A percentile compares a stretch with the other conserved stretches of the same genome.
Evolutionary conservation across 2,113 vertebrate genomes (phyloP).

Genomic region (Phaethon lepturus): DNA sequence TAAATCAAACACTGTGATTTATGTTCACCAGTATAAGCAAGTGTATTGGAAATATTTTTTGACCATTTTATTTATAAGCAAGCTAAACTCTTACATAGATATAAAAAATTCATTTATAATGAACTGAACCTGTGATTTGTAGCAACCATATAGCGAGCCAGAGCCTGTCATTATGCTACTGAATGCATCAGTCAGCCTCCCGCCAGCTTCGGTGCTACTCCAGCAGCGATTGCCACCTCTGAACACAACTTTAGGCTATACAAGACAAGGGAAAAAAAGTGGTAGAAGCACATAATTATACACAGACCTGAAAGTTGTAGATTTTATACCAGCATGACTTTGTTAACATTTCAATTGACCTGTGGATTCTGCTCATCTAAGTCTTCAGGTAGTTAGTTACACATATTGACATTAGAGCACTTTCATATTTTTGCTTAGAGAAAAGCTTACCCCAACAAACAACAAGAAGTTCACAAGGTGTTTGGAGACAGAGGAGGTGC

Average conservation of each 20-base stretch:
- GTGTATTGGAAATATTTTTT: not conserved
- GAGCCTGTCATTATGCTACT: slow-evolving; percentile 54
- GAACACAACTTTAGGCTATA: slow-evolving; percentile 65
- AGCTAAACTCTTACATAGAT: not conserved
- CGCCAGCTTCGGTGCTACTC: slow-evolving; percentile 33
- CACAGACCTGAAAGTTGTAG: not conserved
- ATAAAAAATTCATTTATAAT: not conserved
- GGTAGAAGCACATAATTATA: not conserved
- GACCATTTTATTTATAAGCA: not conserved
- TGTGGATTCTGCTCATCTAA: not conserved
- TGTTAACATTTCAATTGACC: not conserved
- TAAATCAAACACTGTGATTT: not conserved
- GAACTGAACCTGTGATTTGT: slow-evolving; percentile 72
- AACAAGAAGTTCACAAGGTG: not conserved
- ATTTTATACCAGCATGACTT: not conserved
- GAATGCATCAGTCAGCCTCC: slow-evolving; percentile 66
- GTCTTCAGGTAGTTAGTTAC: not conserved
- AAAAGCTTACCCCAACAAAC: not conserved
- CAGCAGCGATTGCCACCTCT: slow-evolving; percentile 59
- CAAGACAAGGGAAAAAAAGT: not conserved
- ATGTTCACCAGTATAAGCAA: not conserved
- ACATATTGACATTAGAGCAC: not conserved
- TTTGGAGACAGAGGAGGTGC: not conserved
- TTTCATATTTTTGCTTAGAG: not conserved
- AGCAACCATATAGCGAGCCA: slow-evolving; percentile 67